Percentiles rank a stretch among this genome's conserved stretches.
phyloP scores from a whole-genome alignment of 2,113 vertebrate genomes.

The Macquaria ambigua region DNA sequence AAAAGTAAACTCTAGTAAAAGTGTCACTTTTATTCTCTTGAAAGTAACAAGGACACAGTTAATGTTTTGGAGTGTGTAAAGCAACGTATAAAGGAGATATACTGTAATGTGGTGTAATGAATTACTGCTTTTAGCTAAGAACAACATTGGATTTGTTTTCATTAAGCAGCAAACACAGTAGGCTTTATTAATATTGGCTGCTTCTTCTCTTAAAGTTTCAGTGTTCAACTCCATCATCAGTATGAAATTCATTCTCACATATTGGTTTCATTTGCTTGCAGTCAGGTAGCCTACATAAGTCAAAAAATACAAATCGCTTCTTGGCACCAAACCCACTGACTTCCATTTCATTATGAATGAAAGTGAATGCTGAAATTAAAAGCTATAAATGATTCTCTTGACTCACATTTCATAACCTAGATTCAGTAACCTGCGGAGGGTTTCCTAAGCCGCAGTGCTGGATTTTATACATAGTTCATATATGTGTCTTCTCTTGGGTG shows the following conservation, averaged over 20 bases:
- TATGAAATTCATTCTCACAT: slow-evolving; percentile 21
- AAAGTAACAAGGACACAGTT: background rate
- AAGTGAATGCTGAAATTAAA: slow-evolving; percentile 46
- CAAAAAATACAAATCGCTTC: slow-evolving; percentile 37
- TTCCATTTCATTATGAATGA: slow-evolving; percentile 49
- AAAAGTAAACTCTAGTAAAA: background rate
- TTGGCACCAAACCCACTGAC: slow-evolving; percentile 42
- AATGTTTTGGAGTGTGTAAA: background rate
- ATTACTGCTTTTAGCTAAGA: background rate
- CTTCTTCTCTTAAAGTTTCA: slow-evolving; percentile 15
- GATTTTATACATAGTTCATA: background rate
- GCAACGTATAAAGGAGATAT: background rate
- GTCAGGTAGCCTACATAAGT: slow-evolving; percentile 18
- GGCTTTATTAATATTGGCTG: background rate
- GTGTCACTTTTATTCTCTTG: background rate
- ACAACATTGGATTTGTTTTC: background rate
- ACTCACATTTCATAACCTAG: slow-evolving; percentile 26
- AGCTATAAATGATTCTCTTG: slow-evolving; percentile 35
- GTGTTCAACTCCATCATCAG: background rate
- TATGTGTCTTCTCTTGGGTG: slow-evolving; percentile 10
- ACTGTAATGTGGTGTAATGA: background rate
- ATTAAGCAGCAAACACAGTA: background rate
- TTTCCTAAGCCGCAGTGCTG: slow-evolving; percentile 21
- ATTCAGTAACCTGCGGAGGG: slow-evolving; percentile 20
- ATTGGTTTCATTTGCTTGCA: slow-evolving; percentile 47